Base-by-base conservation (phyloP, 2,113 vertebrate genomes). In the Thymallus thymallus region DNA sequence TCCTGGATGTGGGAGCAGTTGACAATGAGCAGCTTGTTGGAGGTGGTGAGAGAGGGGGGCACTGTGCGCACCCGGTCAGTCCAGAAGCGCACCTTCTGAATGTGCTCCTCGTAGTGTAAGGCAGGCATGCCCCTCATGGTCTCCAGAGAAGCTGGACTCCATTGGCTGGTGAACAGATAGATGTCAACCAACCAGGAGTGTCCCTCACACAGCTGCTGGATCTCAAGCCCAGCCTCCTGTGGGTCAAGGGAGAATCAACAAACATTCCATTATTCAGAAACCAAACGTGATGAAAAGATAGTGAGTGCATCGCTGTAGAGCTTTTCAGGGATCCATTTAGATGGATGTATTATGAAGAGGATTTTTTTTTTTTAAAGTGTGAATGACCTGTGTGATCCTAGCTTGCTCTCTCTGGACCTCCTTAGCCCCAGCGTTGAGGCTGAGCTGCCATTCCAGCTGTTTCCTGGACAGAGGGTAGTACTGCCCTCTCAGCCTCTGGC, bases 371-470 rank as follows among this genome's bases (percentile, higher is more conserved):
- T n/a, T n/a, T n/a, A 68, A 1, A 30, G 45, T 24, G 1, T 14
- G 5, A 20, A 23, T 60, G 20, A 18, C 95, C 92, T 91, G 77
- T 61, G 92, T 82, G 51, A 92, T 74, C 12, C 63, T 16, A 2
- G 55, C 71, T 61, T 89, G 90, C 51, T 84, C 72, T 29, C 70
- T 78, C 78, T 90, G 75, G 0, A 79, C 86, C 48, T 78, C 76
- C 66, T 88, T 83, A 62, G 91, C 83, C 16, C 48, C 12, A 32
- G 82, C 69, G 63, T 72, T 91, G 2, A 77, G 82, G 18, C 76
- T 69, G 26, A 95, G 81, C 9, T 93, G 88, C 85, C 90, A 88
- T 78, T 92, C 80, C 16, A 95, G 73, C 29, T 91, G 90, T 6
- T 74, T 77, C 41, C 77, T 89, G 61, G 78, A 84, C 7, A 90